These are phyloP conservation scores for Temnothorax unifasciatus DNA, from an alignment of 2,888 invertebrate species.

Conservation along the genomic window DNA sequence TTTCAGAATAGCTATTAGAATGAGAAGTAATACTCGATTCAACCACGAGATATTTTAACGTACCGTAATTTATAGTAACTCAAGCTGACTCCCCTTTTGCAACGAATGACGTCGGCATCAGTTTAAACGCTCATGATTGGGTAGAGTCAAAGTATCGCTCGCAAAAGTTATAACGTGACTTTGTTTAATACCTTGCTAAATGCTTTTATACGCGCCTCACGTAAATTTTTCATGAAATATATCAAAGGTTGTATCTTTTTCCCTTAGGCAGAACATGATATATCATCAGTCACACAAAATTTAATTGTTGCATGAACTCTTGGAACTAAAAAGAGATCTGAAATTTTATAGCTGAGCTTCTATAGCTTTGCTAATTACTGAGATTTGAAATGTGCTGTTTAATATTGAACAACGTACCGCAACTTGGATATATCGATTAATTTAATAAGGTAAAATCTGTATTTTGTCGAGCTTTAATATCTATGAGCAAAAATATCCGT, in stretches of 20 bases:
- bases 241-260: not conserved
- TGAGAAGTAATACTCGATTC: slow-evolving; percentile 10
- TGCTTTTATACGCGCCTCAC: not conserved
- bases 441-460: not conserved
- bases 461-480: not conserved
- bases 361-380: not conserved
- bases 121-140: slow-evolving; percentile 42
- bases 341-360: not conserved
- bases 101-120: slow-evolving; percentile 60
- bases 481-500: not conserved
- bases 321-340: not conserved
- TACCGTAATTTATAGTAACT: slow-evolving; percentile 67
- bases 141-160: slow-evolving; percentile 12
- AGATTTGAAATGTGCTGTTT: not conserved
- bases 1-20: not conserved
- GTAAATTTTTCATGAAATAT: not conserved
- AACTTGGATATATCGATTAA: not conserved
- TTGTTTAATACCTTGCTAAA: not conserved
- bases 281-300: not conserved
- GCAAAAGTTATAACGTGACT: slow-evolving; percentile 11
- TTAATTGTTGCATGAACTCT: not conserved
- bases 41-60: slow-evolving; percentile 56
- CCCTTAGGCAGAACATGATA: too few species aligned
- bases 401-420: not conserved
- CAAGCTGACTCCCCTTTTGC: slow-evolving; percentile 42